These are phyloP conservation scores for Xenotilapia caudafasciata DNA, from an alignment of 2,113 vertebrate genomes.

Conservation along the genomic window DNA sequence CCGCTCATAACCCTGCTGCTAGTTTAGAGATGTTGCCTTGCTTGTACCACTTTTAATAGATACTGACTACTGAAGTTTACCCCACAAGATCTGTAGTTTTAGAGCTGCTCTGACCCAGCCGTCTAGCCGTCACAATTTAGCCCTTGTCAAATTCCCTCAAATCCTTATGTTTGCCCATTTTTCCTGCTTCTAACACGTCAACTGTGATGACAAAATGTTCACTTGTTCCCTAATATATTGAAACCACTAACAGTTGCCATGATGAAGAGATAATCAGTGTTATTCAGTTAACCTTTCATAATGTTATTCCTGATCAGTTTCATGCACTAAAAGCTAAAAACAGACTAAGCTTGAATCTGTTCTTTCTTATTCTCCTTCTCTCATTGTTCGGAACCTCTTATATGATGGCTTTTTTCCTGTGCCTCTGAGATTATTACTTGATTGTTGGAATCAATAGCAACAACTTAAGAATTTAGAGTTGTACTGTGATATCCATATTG, in stretches of 20 bases:
- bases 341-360: not conserved
- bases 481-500: not conserved
- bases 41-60: not conserved
- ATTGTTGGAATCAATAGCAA: not conserved
- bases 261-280: not conserved
- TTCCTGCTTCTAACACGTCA: not conserved
- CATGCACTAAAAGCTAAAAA: not conserved
- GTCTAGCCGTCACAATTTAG: not conserved
- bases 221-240: not conserved
- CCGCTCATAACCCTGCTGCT: not conserved
- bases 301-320: not conserved
- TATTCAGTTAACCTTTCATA: not conserved
- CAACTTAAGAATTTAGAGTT: not conserved
- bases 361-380: not conserved
- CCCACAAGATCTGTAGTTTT: not conserved
- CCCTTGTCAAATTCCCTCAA: not conserved
- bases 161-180: not conserved
- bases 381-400: not conserved
- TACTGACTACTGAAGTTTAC: not conserved
- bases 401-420: not conserved
- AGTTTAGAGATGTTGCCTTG: not conserved
- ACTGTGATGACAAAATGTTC: not conserved
- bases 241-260: not conserved
- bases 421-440: not conserved
- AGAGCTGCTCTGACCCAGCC: not conserved